A percentile compares a stretch with the other conserved stretches of the same genome.
phyloP scores from a whole-genome alignment of 2,888 invertebrate genomes.

The Dasysyrphus albostriatus region DNA sequence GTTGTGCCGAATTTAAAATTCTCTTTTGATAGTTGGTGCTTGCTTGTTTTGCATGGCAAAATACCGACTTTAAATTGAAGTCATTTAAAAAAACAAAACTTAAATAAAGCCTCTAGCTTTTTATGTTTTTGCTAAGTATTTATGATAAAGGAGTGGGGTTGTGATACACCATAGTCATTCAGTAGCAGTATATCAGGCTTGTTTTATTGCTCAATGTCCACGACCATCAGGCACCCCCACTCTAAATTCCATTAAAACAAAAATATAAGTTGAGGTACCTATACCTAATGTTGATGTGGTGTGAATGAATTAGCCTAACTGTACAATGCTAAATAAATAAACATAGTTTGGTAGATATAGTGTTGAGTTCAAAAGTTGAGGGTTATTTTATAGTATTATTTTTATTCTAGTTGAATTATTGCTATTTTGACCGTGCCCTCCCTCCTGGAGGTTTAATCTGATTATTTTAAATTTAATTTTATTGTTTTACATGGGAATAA shows the following conservation, averaged over 20 bases:
- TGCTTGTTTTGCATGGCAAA: conserved; percentile 39
- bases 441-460: conserved; percentile 35
- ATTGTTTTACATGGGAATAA: neutral
- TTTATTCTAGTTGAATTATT: neutral
- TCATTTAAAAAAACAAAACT: conserved; percentile 8
- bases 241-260: neutral
- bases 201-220: conserved; percentile 9
- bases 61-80: conserved; percentile 36
- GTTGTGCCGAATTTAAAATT: conserved; percentile 15
- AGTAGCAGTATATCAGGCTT: neutral
- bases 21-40: conserved; percentile 37
- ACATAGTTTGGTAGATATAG: neutral
- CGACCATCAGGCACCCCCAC: conserved; percentile 39
- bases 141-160: neutral
- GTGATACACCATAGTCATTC: neutral
- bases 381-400: conserved; percentile 27
- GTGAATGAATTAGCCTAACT: conserved; percentile 48
- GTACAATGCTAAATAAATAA: neutral
- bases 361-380: conserved; percentile 54
- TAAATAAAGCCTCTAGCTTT: conserved; percentile 2
- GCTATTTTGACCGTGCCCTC: conserved; percentile 50
- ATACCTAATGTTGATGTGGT: neutral
- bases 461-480: conserved; percentile 62
- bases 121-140: neutral
- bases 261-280: neutral